Evolutionary conservation across 2,797 vertebrate genomes (phyloP).

Genomic region (Pterois miles): DNA sequence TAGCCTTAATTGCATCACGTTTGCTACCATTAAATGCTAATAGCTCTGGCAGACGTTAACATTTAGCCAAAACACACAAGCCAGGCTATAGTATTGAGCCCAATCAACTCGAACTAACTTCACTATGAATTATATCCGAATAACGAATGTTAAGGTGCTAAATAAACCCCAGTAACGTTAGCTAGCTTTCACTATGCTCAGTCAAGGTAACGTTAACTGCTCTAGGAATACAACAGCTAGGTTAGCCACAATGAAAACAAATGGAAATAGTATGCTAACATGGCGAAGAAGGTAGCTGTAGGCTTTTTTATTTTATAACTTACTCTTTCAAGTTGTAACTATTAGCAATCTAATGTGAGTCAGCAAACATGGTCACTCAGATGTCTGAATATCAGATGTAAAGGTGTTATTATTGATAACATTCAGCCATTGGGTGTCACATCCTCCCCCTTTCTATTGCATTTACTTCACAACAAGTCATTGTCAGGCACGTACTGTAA

Average conservation of each 20-base stretch:
- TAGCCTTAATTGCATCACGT: not conserved
- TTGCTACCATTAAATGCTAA: not conserved
- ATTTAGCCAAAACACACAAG: not conserved
- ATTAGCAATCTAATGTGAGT: not conserved
- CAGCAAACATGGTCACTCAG: not conserved
- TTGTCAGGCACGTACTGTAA: not conserved
- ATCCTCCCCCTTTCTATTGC: no score
- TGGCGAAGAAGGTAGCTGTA: no score
- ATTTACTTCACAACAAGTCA: no score
- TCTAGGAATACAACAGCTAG: no score
- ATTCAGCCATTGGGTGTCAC: no score
- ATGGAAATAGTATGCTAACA: not conserved
- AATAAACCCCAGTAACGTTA: not conserved
- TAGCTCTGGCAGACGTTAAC: not conserved
- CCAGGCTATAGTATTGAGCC: not conserved
- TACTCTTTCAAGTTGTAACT: not conserved
- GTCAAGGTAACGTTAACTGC: no score
- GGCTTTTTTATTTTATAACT: no score
- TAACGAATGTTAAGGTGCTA: not conserved
- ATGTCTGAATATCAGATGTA: not conserved
- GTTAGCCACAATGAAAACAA: not conserved
- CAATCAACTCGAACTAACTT: not conserved
- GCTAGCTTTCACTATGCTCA: not conserved
- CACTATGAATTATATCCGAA: not conserved
- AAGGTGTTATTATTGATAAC: no score